A percentile compares a stretch with the other conserved stretches of the same genome.
These are phyloP conservation scores for Diaphora mendica DNA, from an alignment of 2,888 invertebrate species.

Conservation along the genomic window DNA sequence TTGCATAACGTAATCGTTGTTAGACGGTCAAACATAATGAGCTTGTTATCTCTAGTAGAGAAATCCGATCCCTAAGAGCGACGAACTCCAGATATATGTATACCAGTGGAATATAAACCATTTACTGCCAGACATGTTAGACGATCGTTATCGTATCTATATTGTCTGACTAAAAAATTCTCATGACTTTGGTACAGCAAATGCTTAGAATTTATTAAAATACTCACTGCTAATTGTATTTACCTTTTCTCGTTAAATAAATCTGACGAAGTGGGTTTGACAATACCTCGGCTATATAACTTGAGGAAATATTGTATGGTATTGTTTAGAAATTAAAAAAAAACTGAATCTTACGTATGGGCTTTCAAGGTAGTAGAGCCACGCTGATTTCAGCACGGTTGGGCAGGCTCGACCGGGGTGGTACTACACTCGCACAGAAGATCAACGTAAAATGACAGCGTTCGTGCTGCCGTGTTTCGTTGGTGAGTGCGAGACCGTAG, in stretches of 20 bases:
- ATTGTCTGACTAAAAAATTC: neutral
- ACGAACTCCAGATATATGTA: conserved; percentile 31
- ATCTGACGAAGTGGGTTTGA: neutral
- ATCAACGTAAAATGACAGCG: too few species aligned
- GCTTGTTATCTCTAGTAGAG: conserved; percentile 30
- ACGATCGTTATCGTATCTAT: neutral
- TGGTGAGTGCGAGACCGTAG: too few species aligned
- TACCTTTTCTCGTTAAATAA: neutral
- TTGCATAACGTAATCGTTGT: conserved; percentile 29
- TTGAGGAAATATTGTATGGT: neutral
- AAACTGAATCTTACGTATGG: too few species aligned
- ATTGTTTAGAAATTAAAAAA: too few species aligned
- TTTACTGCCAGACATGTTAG: conserved; percentile 3
- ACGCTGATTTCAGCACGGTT: too few species aligned
- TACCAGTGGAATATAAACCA: neutral
- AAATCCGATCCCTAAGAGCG: conserved; percentile 42
- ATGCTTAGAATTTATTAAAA: neutral
- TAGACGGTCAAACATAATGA: conserved; percentile 12
- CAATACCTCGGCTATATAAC: neutral
- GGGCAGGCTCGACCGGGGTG: too few species aligned
- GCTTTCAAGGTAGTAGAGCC: too few species aligned
- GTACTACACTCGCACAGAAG: too few species aligned
- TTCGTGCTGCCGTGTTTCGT: too few species aligned
- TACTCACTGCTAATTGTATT: neutral
- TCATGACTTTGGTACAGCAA: neutral